Evolutionary conservation across 2,113 vertebrate genomes (phyloP).

Genomic region (Riparia riparia): DNA sequence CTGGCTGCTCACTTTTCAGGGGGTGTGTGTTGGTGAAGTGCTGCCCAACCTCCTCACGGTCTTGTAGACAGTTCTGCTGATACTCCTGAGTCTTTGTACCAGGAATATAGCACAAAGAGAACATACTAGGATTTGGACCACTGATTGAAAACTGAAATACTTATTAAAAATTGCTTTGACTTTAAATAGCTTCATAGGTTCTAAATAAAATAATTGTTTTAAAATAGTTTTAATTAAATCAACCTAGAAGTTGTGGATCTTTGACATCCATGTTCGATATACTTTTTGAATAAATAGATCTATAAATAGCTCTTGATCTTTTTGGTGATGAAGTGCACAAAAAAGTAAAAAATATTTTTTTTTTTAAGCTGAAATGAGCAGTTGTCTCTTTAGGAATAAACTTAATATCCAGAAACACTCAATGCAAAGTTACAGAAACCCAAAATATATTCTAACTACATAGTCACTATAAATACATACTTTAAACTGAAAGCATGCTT

Average conservation of each 20-base stretch:
- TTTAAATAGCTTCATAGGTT: constrained; percentile 67
- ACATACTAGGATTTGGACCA: neutral
- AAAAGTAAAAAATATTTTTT: neutral
- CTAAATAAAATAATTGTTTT: constrained; percentile 69
- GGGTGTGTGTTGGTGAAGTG: accelerated
- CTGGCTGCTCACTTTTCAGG: neutral
- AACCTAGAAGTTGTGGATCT: constrained; percentile 66
- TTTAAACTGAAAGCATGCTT: constrained; percentile 65
- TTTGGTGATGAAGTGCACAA: constrained; percentile 65
- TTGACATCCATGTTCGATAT: constrained; percentile 67
- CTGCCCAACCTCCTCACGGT: neutral
- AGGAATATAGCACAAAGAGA: neutral
- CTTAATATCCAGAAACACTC: constrained; percentile 50
- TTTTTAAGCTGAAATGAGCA: constrained; percentile 56
- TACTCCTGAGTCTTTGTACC: neutral
- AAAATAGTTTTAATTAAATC: constrained; percentile 77
- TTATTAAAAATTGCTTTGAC: constrained; percentile 34
- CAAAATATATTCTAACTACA: constrained; percentile 51
- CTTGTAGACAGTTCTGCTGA: neutral
- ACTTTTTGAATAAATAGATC: constrained; percentile 80
- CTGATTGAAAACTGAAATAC: constrained; percentile 5
- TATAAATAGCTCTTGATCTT: constrained; percentile 73
- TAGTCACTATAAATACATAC: constrained; percentile 55
- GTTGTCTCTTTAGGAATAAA: constrained; percentile 57
- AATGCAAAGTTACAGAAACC: constrained; percentile 62